Evolutionary conservation across 2,888 invertebrate species (phyloP), one percentile per base, ranked within the genome.

Genomic region (Choristoneura rosaceana): DNA sequence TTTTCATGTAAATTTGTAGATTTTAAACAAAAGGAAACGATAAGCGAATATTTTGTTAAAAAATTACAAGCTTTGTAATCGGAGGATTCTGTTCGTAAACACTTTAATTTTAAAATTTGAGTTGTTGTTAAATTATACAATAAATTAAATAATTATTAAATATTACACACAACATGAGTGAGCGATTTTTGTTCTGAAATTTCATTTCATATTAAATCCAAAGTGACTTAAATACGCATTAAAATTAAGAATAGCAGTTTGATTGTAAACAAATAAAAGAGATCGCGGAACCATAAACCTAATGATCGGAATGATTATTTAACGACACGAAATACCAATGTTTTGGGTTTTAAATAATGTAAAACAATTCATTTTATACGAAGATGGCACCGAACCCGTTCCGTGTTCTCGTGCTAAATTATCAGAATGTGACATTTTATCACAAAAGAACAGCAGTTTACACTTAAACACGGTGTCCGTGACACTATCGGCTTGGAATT

Each of bases 401-500:
- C 78, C 74, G 76, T 78, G 76, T 76, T 81, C 78, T 84, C 82
- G 84, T 80, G 87, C 84, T 91, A 90, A 90, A 91, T 92, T 91
- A 93, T 93, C 90, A 78, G 90, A 91, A 92, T 92, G 92, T 90
- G 89, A 90, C 87, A 81, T 86, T 86, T 92, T 92, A 93, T 93
- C 91, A 82, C 84, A 83, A 87, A 86, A 87, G 88, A 91, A 93
- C 93, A 93, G 85, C 91, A 91, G 89, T 92, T 91, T 92, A 92
- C 93, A 93, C 92, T 93, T 92, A 91, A 91, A 93, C 90, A 90
- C 59, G 91, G 91, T 90, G 89, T 91, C 88, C 80, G 79, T 80
- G 86, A 87, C 87, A 85, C 83, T 90, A 90, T 89, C 88, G 80
- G 78, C 68, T 74, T 75, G 79, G 83, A 90, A 84, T 90, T 91